These are phyloP conservation scores for Columba guinea DNA, from an alignment of 2,797 vertebrate genomes.

Conservation along the genomic window DNA sequence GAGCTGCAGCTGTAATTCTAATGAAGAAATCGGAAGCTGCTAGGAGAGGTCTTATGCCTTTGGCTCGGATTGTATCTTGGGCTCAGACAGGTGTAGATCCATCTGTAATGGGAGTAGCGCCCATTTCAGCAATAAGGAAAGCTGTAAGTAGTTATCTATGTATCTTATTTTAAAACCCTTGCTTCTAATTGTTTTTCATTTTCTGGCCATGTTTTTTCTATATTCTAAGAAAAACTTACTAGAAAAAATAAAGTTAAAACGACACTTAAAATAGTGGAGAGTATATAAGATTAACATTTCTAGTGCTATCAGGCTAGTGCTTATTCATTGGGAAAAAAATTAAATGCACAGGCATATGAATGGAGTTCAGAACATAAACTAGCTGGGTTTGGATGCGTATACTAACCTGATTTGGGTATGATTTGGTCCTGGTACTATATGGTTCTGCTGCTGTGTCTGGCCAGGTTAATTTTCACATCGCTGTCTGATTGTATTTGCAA, in stretches of 20 bases:
- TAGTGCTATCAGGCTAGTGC: not conserved
- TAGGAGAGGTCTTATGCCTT: conserved; percentile 82
- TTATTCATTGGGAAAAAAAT: not conserved
- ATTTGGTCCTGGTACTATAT: accelerated
- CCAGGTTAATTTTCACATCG: not conserved
- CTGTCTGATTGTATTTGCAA: not conserved
- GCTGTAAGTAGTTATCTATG: conserved; percentile 83
- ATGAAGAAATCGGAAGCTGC: conserved; percentile 91
- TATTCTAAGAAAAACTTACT: not conserved
- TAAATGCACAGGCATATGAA: not conserved
- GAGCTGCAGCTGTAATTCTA: conserved; percentile 91
- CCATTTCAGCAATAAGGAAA: conserved; percentile 90
- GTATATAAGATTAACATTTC: not conserved
- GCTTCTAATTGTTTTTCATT: not conserved
- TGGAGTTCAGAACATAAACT: not conserved
- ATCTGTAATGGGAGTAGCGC: conserved; percentile 92
- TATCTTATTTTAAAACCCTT: not conserved
- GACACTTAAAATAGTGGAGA: not conserved
- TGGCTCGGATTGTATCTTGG: conserved; percentile 89
- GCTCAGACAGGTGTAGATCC: conserved; percentile 93
- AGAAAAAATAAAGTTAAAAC: not conserved
- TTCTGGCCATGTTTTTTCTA: not conserved
- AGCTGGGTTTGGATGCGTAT: not conserved
- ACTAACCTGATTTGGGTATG: not conserved
- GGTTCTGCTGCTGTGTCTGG: not conserved